Evolutionary conservation across 2,797 vertebrate species (phyloP).

Genomic region (Falco concolor): DNA sequence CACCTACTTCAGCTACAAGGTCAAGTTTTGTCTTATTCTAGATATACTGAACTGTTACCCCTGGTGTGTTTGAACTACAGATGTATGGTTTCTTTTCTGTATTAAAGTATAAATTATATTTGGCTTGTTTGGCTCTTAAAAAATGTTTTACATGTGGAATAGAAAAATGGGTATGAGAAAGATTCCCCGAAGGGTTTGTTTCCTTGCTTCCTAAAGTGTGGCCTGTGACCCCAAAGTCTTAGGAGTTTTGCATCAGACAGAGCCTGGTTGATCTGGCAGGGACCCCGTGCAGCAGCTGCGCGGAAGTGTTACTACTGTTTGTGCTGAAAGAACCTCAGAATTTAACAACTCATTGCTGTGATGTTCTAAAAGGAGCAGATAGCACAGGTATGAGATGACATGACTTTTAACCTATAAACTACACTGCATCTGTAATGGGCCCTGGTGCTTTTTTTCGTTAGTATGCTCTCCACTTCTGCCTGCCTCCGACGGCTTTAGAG

Average conservation of each 20-base stretch:
- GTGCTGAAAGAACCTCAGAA: not conserved
- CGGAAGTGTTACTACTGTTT: not conserved
- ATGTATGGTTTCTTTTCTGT: constrained; percentile 56
- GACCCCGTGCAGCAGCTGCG: not conserved
- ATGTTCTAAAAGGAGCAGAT: not conserved
- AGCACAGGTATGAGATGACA: not conserved
- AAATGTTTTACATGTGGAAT: not conserved
- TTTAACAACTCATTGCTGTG: not conserved
- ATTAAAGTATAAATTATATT: constrained; percentile 64
- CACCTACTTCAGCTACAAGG: constrained; percentile 1
- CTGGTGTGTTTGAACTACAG: constrained; percentile 52
- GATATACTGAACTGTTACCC: constrained; percentile 29
- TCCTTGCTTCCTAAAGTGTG: not conserved
- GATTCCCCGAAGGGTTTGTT: not conserved
- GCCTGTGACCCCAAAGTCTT: not conserved
- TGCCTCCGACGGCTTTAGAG: not conserved
- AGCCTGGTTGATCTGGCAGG: not conserved
- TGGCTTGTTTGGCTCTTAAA: not conserved
- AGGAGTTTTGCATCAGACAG: not conserved
- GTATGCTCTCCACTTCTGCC: not conserved
- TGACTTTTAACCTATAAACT: not conserved
- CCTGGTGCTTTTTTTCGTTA: not conserved
- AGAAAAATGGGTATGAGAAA: not conserved
- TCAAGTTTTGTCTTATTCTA: constrained; percentile 27
- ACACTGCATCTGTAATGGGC: not conserved